phyloP scores from a whole-genome alignment of 2,113 vertebrate genomes.

The Ctenomys sociabilis region DNA sequence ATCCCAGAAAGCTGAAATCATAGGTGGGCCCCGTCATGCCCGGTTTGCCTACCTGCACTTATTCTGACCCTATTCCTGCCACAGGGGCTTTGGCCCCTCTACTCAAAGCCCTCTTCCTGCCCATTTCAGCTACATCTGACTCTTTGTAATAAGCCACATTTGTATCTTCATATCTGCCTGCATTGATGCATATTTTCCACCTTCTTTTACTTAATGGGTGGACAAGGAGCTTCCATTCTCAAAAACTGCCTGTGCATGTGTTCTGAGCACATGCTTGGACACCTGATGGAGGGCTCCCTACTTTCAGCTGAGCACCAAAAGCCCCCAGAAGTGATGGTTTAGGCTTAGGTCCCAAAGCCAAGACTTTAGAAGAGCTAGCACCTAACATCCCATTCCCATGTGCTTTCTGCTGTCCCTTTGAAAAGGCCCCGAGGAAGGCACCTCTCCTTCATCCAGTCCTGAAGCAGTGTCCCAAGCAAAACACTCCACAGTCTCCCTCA shows the following conservation, averaged over 20 bases:
- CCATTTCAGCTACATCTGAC: fast-evolving
- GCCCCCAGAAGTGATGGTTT: neutral
- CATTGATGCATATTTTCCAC: neutral
- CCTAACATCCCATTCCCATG: neutral
- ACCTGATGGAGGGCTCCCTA: fast-evolving
- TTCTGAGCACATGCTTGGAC: fast-evolving
- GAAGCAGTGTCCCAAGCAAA: neutral
- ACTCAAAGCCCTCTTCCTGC: neutral
- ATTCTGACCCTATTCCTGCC: neutral
- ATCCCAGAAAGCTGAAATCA: neutral
- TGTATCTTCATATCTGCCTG: neutral
- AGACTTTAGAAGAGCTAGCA: neutral
- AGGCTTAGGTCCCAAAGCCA: neutral
- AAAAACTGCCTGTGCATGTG: neutral
- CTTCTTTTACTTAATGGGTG: neutral
- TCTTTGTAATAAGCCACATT: neutral
- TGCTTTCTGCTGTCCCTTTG: no score
- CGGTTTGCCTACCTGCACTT: neutral
- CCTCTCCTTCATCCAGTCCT: neutral
- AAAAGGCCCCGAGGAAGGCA: neutral
- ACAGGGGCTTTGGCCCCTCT: neutral
- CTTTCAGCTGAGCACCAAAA: neutral
- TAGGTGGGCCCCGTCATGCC: neutral
- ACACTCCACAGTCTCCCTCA: neutral
- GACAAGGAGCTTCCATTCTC: no score